Base-by-base conservation (phyloP, 92 coral and sea anemone genomes). In the Epizoanthus scotinus region DNA sequence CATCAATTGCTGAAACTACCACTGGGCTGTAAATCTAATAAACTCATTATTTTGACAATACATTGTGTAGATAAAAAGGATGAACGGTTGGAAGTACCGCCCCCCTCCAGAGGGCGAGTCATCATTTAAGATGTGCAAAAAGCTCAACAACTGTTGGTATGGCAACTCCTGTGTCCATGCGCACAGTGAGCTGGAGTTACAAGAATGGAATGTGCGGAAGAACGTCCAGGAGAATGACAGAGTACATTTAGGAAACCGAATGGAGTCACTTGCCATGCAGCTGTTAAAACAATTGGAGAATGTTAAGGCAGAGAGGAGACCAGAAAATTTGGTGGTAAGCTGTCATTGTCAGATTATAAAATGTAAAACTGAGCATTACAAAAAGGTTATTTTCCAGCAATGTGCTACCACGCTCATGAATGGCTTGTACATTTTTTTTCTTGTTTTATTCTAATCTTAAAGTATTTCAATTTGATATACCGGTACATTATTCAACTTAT, bases 21-120 rank as follows among this genome's bases (percentile, higher is more conserved):
- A 42, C 50, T 42, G 50, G 50, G n/a, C n/a, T n/a, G n/a, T n/a
- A n/a, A n/a, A n/a, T 44, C 1, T 44, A 44, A 44, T 44, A 44
- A 44, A 8, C 14, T 44, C 14, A 44, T 44, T 44, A 12, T 44
- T 38, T 44, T 44, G 52, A 15, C 15, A 44, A 12, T 44, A 15
- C 12, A 44, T 44, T 44, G 2, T 44, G 52, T 64, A 64, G 36
- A 34, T 64, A 27, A 38, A 27, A 57, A 50, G 54, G 24, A 73
- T 73, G 79, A 57, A 67, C 31, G 24, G 40, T 10, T 86, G 89
- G 89, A 86, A 73, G 71, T 80, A 54, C 74, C 61, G 89, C 17
- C 77, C 85, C 25, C 89, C 89, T 36, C 89, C 89, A 36, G 89
- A 86, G 62, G 83, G 83, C n/a, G 72, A 77, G 36, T 47, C 60